Evolutionary conservation across 37 sponge, comb jelly and placozoan species (phyloP), one percentile per base, ranked within the genome.

Genomic region (Theonella swinhoei): DNA sequence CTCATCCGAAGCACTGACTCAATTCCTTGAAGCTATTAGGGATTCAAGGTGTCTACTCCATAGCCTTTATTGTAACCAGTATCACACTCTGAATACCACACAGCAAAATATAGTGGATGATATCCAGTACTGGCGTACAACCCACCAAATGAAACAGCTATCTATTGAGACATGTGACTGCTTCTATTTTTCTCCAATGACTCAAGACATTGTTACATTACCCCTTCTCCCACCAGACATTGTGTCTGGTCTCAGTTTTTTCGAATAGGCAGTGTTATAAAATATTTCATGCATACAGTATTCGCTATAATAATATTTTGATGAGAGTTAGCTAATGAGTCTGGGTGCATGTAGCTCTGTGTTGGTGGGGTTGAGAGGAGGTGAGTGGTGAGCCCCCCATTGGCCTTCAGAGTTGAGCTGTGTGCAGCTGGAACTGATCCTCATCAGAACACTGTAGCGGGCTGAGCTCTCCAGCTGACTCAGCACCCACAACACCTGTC

Each of bases 401-500:
- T 42, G 26, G 0, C 85, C 81, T 33, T 26, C 67, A 2, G 70
- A 25, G 38, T 83, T 87, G 28, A 30, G 30, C 64, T 65, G 54
- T 14, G 80, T 77, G 31, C 37, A 65, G 20, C 59, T 26, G 70
- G 59, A 91, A 60, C 87, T 75, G 4, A 87, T 63, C 33, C 39
- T 83, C 65, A 79, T 41, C 1, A 2, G 19, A 28, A 87, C 34
- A 30, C 33, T 60, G 78, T 87, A 80, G 1, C 62, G 60, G 2
- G 64, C 39, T 28, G 74, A 32, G 26, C 24, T 37, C 75, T 85
- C 87, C 69, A 81, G 72, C 65, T 75, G 76, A 34, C 76, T 88
- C 72, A 92, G 59, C 65, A 88, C 89, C 38, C 75, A 25, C 25
- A 92, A 3, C 19, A 92, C 81, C 82, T 92, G 92, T 70, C 92